These are phyloP conservation scores for Andrena chrysosceles DNA, from an alignment of 2,888 invertebrate genomes.

Conservation along the genomic window DNA sequence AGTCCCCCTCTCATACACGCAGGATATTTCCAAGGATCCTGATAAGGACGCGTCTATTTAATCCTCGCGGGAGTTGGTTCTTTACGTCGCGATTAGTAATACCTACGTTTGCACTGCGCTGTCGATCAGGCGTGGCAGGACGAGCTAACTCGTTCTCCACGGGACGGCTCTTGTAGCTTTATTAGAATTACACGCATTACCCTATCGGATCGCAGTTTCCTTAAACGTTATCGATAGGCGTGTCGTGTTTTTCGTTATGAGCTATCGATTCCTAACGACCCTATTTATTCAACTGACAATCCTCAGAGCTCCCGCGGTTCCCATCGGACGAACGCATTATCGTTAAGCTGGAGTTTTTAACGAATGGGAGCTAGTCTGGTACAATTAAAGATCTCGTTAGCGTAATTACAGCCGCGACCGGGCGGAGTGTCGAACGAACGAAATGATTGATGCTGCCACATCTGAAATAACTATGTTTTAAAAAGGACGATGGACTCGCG, in stretches of 20 bases:
- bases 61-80: background rate
- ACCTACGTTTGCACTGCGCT: background rate
- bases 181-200: slow-evolving; percentile 18
- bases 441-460: background rate
- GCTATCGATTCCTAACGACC: background rate
- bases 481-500: slow-evolving; percentile 12
- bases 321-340: too few relatives aligned
- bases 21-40: background rate
- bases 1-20: background rate
- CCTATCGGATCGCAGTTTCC: background rate
- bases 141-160: background rate
- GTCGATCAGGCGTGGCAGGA: background rate
- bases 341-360: too few relatives aligned
- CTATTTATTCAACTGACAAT: background rate
- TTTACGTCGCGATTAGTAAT: background rate
- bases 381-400: too few relatives aligned
- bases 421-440: too few relatives aligned
- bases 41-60: slow-evolving; percentile 2
- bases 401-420: too few relatives aligned
- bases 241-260: background rate
- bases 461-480: background rate
- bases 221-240: background rate
- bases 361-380: too few relatives aligned
- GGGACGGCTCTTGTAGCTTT: slow-evolving; percentile 5
- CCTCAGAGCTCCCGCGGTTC: background rate